Evolutionary conservation across 2,113 vertebrate genomes (phyloP).

Genomic region (Zeus faber): DNA sequence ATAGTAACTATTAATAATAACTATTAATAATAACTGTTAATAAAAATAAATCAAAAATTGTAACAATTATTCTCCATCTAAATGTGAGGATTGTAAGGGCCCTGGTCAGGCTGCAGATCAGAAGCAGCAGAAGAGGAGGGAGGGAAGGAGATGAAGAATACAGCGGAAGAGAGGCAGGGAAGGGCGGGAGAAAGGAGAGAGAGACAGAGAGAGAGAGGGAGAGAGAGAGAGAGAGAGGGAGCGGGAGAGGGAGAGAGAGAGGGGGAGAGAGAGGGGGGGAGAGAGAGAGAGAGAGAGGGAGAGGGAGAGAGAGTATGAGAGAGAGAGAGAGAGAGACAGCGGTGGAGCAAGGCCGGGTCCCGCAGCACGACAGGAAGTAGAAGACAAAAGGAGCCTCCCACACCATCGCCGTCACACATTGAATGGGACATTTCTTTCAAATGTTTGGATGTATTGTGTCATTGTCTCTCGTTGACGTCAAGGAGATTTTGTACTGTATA

Average conservation of each 20-base stretch:
- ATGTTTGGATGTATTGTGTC: too few relatives aligned
- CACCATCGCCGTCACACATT: too few relatives aligned
- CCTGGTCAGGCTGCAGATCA: too few relatives aligned
- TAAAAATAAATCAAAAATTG: too few relatives aligned
- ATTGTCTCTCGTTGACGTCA: too few relatives aligned
- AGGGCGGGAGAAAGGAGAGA: neutral
- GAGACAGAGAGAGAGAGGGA: neutral
- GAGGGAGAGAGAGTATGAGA: neutral
- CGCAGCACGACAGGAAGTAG: neutral
- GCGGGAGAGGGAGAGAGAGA: neutral
- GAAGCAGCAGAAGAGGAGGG: neutral
- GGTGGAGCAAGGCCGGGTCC: neutral
- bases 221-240: neutral
- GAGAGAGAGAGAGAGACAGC: constrained; percentile 2
- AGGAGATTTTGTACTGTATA: too few relatives aligned
- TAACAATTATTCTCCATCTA: too few relatives aligned
- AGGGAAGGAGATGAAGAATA: neutral
- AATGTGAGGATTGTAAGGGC: too few relatives aligned
- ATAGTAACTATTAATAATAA: too few relatives aligned
- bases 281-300: neutral
- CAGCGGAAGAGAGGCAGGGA: neutral
- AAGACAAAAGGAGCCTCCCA: constrained; percentile 14
- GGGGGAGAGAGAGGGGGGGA: constrained; percentile 1
- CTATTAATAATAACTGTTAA: too few relatives aligned
- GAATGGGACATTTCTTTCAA: too few relatives aligned